Conservation (phyloP, 2,797 vertebrate genomes). For the Myoxocephalus aenaeus region DNA sequence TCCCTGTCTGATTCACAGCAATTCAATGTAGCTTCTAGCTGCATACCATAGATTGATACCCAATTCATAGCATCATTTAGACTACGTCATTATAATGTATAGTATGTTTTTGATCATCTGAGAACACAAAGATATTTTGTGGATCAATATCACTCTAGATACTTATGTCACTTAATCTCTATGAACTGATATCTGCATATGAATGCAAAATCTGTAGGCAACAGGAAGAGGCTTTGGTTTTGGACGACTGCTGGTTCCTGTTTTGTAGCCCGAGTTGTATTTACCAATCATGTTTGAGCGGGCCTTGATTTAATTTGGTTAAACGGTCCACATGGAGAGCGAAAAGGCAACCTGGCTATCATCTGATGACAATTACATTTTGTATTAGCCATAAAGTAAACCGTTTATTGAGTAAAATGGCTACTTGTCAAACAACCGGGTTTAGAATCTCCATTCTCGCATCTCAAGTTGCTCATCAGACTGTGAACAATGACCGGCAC, state of each 20-base stretch:
- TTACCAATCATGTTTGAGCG: background rate
- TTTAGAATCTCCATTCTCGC: background rate
- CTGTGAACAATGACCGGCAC: background rate
- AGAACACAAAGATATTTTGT: background rate
- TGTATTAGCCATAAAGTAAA: background rate
- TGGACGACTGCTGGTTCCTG: background rate
- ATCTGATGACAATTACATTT: background rate
- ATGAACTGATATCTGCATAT: background rate
- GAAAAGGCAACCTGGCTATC: background rate
- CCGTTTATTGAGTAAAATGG: background rate
- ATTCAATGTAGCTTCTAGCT: background rate
- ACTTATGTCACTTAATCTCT: background rate
- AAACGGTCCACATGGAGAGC: background rate
- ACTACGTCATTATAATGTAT: no score
- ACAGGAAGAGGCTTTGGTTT: no score
- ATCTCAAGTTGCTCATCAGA: background rate
- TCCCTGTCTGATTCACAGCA: background rate
- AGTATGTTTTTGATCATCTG: slow-evolving; percentile 23
- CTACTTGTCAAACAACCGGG: background rate
- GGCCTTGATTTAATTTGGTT: no score
- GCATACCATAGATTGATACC: background rate
- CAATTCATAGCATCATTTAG: background rate
- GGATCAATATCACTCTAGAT: slow-evolving; percentile 10
- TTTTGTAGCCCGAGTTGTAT: background rate
- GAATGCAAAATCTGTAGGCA: no score